Base-by-base conservation (phyloP, 1,140 invertebrate genomes). In the Pogonomyrmex californicus region DNA sequence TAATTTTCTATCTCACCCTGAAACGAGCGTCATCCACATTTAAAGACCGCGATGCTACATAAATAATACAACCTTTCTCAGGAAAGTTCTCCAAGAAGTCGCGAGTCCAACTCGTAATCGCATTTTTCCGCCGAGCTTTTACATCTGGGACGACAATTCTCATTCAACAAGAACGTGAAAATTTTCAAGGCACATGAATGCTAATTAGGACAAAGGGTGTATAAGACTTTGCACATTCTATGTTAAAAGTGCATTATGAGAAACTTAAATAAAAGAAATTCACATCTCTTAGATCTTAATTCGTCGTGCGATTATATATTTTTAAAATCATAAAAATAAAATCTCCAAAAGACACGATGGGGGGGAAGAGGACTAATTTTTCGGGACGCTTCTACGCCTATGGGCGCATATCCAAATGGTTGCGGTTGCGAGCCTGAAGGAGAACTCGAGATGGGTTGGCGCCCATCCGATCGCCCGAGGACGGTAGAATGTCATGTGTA, bases 401-500 rank as follows among this genome's bases (percentile, higher is more conserved):
- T 30, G 70, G 12, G 30, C 44, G 12, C 56, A n/a, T 41, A 54
- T 4, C 56, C 14, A 78, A 77, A 44, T 41, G 70, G 33, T 75
- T 44, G 36, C 23, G 12, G 14, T 79, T 66, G 63, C 23, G 23
- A 23, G 23, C 12, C 36, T 78, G 5, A 66, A 66, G 63, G 23
- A 77, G 41, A 9, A 0, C 23, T 7, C 70, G 51, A 79, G 82
- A 83, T 47, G 68, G 68, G 33, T 30, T 66, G 77, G 36, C 77
- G 73, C 70, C 70, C 60, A 75, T 73, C 47, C 77, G 62, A 83
- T 88, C 83, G 38, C 2, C 30, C n/a, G 70, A 36, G 9, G 49
- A 12, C 47, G 41, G 68, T 75, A 88, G 79, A 85, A 86, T 86
- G 85, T 78, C 83, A 86, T 60, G 75, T 77, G 66, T 78, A 79